Evolutionary conservation across 2,113 vertebrate genomes (phyloP).

Genomic region (Isurus oxyrinchus): DNA sequence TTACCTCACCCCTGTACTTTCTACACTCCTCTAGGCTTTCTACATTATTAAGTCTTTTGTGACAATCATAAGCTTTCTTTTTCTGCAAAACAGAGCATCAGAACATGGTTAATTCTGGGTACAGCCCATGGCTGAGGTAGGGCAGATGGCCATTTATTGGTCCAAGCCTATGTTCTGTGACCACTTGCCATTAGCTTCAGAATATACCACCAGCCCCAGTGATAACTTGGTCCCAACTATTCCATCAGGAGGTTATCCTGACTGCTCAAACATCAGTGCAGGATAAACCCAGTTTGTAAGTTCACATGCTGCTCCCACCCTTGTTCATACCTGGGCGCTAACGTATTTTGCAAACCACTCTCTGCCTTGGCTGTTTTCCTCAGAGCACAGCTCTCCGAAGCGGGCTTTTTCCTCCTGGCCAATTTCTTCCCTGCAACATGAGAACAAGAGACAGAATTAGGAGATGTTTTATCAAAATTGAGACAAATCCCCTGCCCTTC

Average conservation of each 20-base stretch:
- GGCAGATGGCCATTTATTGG: neutral
- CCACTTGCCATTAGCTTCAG: neutral
- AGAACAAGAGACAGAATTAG: neutral
- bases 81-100: neutral
- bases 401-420: slow-evolving; percentile 88
- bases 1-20: no score
- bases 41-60: no score
- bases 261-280: neutral
- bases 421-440: slow-evolving; percentile 72
- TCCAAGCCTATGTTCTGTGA: neutral
- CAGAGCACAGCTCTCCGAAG: slow-evolving; percentile 84
- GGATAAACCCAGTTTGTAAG: neutral
- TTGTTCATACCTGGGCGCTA: slow-evolving; percentile 76
- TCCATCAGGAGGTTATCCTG: neutral
- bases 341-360: slow-evolving; percentile 92
- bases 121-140: neutral
- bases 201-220: neutral
- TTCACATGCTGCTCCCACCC: no score
- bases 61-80: no score
- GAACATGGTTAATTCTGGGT: neutral
- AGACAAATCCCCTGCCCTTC: neutral
- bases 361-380: slow-evolving; percentile 78
- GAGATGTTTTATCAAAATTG: neutral
- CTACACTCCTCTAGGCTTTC: no score
- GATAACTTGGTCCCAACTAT: neutral